Percentiles rank a stretch among this genome's conserved stretches.
Evolutionary conservation across 2,113 vertebrate species (phyloP).

Genomic region (Ciconia maguari): DNA sequence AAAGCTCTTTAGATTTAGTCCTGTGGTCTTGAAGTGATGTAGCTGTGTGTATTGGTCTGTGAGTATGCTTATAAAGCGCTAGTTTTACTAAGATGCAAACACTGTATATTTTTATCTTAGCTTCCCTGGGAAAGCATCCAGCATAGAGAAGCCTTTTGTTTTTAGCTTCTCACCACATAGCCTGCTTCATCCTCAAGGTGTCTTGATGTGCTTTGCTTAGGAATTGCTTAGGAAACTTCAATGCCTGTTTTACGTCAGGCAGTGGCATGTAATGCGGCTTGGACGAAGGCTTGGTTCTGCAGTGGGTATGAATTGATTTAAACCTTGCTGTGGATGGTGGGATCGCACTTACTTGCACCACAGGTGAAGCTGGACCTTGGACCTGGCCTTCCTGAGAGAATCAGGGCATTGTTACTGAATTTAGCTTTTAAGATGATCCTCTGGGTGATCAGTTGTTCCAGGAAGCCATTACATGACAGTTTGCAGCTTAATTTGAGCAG

Average conservation of each 20-base stretch:
- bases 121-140: background rate
- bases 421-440: background rate
- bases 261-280: accelerated
- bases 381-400: background rate
- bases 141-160: background rate
- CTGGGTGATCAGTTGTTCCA: background rate
- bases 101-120: background rate
- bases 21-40: background rate
- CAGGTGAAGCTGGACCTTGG: background rate
- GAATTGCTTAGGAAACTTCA: background rate
- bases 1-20: slow-evolving; percentile 15
- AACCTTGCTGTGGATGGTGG: background rate
- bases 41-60: background rate
- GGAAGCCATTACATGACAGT: background rate
- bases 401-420: background rate
- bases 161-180: background rate
- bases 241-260: background rate
- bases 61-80: background rate
- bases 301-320: background rate
- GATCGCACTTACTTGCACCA: background rate
- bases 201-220: background rate
- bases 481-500: background rate
- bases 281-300: background rate
- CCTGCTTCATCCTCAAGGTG: background rate
- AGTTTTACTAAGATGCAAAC: background rate